Base-by-base conservation (phyloP, 2,888 invertebrate genomes). In the Hirtodrosophila cameraria region DNA sequence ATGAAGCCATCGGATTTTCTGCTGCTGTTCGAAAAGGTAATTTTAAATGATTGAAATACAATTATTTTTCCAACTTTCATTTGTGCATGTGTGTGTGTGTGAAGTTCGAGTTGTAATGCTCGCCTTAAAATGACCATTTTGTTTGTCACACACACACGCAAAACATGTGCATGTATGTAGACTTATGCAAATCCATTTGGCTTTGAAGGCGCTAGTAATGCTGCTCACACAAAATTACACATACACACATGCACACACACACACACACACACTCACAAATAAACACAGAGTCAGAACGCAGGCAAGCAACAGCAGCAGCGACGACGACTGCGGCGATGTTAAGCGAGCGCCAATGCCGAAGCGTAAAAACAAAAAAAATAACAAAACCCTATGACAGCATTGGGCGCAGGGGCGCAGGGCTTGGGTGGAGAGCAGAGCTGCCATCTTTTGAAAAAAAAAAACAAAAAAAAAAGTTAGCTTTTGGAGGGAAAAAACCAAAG, bases 1-100 rank as follows among this genome's bases (percentile, higher is more conserved):
- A 89, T 89, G 88, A 89, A 89, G 80, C 88, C 88, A 72, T 89
- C 88, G 69, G 88, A 89, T 79, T 81, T 89, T 70, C 63, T 89
- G 79, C 71, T 81, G 65, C 76, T 89, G 61, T 78, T 88, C 78
- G 88, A 89, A 81, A 88, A 87, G 89, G 88, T 89, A 87, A 88
- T 12, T n/a, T 18, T 43, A 31, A 15, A 38, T 13, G 27, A 54
- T 36, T 50, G 43, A n/a, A n/a, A n/a, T 43, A 57, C 27, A 54
- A 46, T 62, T 58, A 58, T 52, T 45, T 55, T 50, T 50, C n/a
- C n/a, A n/a, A n/a, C n/a, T n/a, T n/a, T n/a, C n/a, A n/a, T n/a
- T n/a, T n/a, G 23, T 13, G 15, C 33, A n/a, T 18, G 38, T 30
- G 39, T 25, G 45, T 45, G 13, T 38, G 23, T 53, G 27, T 20